Evolutionary conservation across 2,797 vertebrate species (phyloP).

Genomic region (Syngnathus acus): DNA sequence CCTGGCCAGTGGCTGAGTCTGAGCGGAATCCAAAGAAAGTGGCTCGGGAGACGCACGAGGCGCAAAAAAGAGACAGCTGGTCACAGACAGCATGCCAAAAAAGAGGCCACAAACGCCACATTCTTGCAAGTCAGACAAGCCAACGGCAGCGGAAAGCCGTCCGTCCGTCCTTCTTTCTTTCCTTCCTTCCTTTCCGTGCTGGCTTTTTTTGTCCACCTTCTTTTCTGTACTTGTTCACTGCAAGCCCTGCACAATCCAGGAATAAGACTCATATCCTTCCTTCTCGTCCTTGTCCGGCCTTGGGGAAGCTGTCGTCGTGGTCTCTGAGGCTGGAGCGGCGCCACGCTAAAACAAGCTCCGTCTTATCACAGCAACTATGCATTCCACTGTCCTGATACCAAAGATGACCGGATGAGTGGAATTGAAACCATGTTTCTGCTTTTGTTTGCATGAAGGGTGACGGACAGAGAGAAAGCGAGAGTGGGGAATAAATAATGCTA

Average conservation of each 20-base stretch:
- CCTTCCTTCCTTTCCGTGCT: slow-evolving; percentile 29
- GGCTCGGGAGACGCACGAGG: slow-evolving; percentile 58
- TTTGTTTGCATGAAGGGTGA: slow-evolving; percentile 55
- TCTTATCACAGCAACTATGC: slow-evolving; percentile 81
- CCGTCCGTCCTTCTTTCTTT: slow-evolving; percentile 57
- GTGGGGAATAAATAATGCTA: slow-evolving; percentile 43
- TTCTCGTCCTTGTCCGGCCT: slow-evolving; percentile 4
- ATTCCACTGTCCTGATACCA: slow-evolving; percentile 88
- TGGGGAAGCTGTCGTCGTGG: slow-evolving; percentile 38
- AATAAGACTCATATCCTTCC: slow-evolving; percentile 41
- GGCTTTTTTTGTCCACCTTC: slow-evolving; percentile 12
- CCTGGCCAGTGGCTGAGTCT: slow-evolving; percentile 46
- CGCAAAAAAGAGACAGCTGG: slow-evolving; percentile 65
- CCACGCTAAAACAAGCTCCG: slow-evolving; percentile 48
- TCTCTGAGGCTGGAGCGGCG: slow-evolving; percentile 50
- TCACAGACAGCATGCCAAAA: slow-evolving; percentile 62
- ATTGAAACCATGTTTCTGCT: slow-evolving; percentile 58
- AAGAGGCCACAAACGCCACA: slow-evolving; percentile 62
- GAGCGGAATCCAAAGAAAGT: slow-evolving; percentile 71
- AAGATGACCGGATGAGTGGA: slow-evolving; percentile 80
- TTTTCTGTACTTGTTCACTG: slow-evolving; percentile 48
- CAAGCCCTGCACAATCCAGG: slow-evolving; percentile 53
- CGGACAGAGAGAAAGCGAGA: slow-evolving; percentile 47
- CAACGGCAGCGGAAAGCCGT: slow-evolving; percentile 63
- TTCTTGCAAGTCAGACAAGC: slow-evolving; percentile 68